phyloP scores from a whole-genome alignment of 2,888 invertebrate species.

The Palloptera scutellata region DNA sequence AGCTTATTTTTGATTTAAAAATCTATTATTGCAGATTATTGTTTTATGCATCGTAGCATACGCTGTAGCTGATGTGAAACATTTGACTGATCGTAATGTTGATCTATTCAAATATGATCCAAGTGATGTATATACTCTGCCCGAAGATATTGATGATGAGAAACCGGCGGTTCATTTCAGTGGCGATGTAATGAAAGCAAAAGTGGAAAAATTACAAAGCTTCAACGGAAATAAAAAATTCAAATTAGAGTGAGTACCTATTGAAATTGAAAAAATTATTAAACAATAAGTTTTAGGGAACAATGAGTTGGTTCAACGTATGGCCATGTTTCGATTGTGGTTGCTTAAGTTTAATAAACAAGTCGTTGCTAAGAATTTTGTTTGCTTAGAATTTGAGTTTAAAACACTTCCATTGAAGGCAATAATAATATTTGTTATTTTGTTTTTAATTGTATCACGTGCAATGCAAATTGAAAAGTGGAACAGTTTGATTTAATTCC shows the following conservation, averaged over 20 bases:
- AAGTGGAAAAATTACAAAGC: constrained; percentile 57
- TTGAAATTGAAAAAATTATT: constrained; percentile 35
- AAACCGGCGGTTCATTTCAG: constrained; percentile 58
- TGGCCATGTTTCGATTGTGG: too few relatives aligned
- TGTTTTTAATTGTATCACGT: too few relatives aligned
- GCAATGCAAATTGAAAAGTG: too few relatives aligned
- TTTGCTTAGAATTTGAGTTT: too few relatives aligned
- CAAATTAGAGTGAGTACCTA: constrained; percentile 61
- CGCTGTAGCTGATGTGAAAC: constrained; percentile 54
- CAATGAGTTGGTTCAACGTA: too few relatives aligned
- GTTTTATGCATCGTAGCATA: constrained; percentile 48
- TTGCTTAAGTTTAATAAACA: too few relatives aligned
- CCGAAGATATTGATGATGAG: constrained; percentile 61
- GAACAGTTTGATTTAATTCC: too few relatives aligned
- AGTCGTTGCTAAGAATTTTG: too few relatives aligned
- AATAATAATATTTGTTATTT: too few relatives aligned
- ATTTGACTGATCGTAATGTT: constrained; percentile 54
- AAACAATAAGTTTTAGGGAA: too few relatives aligned
- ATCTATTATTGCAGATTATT: constrained; percentile 33
- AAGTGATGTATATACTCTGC: constrained; percentile 58
- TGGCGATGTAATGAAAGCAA: constrained; percentile 61
- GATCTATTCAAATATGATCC: constrained; percentile 62
- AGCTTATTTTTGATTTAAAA: background rate
- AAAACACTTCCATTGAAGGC: too few relatives aligned
- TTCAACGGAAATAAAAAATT: constrained; percentile 60